phyloP scores from a whole-genome alignment of 1,140 invertebrate genomes.

The Drosophila bocqueti region DNA sequence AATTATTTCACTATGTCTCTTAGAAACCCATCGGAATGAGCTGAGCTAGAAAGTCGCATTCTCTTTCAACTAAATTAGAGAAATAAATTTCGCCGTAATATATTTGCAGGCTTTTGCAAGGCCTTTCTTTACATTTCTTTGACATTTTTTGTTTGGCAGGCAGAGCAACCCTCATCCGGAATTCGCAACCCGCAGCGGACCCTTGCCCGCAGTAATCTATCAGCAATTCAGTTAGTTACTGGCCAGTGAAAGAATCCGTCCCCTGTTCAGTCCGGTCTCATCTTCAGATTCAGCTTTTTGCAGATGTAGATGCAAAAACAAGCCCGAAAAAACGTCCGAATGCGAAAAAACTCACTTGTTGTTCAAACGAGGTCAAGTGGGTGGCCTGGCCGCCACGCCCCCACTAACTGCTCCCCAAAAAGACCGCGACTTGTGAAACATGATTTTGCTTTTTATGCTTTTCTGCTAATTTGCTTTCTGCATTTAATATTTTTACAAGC shows the following conservation, averaged over 20 bases:
- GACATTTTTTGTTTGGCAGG: constrained; percentile 18
- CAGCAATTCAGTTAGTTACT: constrained; percentile 40
- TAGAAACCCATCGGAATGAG: neutral
- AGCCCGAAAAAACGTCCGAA: constrained; percentile 14
- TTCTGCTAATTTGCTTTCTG: constrained; percentile 76
- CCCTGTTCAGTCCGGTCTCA: constrained; percentile 43
- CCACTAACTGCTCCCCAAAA: neutral
- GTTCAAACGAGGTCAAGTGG: constrained; percentile 79
- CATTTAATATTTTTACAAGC: constrained; percentile 70
- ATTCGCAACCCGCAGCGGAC: constrained; percentile 11
- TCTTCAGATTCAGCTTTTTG: constrained; percentile 34
- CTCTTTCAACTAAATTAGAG: constrained; percentile 20
- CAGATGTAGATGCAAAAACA: constrained; percentile 36
- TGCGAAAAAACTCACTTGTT: constrained; percentile 69
- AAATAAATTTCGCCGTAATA: constrained; percentile 9
- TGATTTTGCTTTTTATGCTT: constrained; percentile 81
- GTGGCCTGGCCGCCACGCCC: constrained; percentile 48
- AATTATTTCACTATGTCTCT: neutral
- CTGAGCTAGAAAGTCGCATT: neutral
- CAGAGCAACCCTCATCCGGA: constrained; percentile 10
- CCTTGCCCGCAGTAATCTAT: constrained; percentile 16
- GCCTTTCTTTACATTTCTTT: constrained; percentile 21
- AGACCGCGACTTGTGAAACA: constrained; percentile 74
- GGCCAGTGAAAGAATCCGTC: constrained; percentile 32
- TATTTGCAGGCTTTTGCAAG: constrained; percentile 3